Evolutionary conservation across 2,888 invertebrate species (phyloP), one percentile per base, ranked within the genome.

Genomic region (Anaspis maculata): DNA sequence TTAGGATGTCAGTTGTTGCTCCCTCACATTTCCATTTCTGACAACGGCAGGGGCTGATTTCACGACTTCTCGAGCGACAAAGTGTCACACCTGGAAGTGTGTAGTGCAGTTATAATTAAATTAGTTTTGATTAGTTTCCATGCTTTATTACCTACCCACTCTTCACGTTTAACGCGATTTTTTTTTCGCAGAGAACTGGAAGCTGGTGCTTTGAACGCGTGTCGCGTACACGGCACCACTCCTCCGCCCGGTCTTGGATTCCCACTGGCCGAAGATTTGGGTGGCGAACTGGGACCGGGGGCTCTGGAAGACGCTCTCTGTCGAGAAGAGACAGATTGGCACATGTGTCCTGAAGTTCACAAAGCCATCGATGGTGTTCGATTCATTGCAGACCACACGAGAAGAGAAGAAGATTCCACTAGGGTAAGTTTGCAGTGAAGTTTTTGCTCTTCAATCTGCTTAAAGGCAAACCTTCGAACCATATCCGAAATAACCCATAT

Each of bases 351-450:
- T 24, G 91, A 91, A 68, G 76, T 91, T 48, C 85, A 87, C 68
- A 89, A 89, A 66, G 91, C 91, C 54, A 89, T 90, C 65, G 89
- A 90, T 63, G 90, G 90, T 45, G 88, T 91, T 48, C 78, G 84
- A 57, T 91, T 88, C 64, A 91, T 91, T 57, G 91, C 91, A 29
- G 90, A 91, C 66, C 90, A 91, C 66, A 90, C 89, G 35, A 81
- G 86, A 57, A 79, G 88, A 58, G 90, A 90, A 66, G 89, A 91
- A 67, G 90, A 91, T 62, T 87, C 89, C 37, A 88, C 87, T 32
- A 77, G 86, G 74, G 90, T 90, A 63, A 70, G 74, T 66, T 21
- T 30, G 28, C 4, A 36, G 9, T n/a, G n/a, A n/a, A n/a, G n/a
- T n/a, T n/a, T n/a, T n/a, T n/a, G n/a, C n/a, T n/a, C n/a, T n/a